Conservation (phyloP, 2,888 invertebrate genomes). For the Pristionchus maxplancki region DNA sequence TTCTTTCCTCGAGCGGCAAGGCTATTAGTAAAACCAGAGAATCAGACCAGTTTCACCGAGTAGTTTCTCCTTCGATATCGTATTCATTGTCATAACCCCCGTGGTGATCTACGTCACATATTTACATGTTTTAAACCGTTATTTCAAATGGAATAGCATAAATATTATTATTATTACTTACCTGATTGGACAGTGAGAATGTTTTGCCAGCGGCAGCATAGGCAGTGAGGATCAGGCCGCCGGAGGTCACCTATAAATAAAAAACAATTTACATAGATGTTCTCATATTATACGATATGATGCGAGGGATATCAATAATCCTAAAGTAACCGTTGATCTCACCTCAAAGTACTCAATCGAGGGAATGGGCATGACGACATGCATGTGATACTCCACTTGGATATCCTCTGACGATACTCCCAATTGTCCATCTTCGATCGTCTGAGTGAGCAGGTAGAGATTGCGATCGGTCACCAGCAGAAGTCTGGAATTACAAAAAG, state of each 20-base stretch:
- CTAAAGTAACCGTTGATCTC: no score
- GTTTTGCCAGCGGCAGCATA: slow-evolving; percentile 18
- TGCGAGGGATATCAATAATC: no score
- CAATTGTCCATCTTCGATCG: slow-evolving; percentile 2
- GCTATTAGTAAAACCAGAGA: no score
- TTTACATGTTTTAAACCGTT: no score
- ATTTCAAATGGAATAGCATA: no score
- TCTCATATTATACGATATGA: no score
- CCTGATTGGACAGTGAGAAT: not conserved
- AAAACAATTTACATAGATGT: not conserved
- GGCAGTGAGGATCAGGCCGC: slow-evolving; percentile 32
- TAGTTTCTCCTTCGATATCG: no score
- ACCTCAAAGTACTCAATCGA: slow-evolving; percentile 56
- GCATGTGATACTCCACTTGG: slow-evolving; percentile 52
- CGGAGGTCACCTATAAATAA: not conserved
- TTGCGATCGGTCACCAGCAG: slow-evolving; percentile 55
- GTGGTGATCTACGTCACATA: no score
- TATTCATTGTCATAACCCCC: no score
- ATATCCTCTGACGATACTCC: slow-evolving; percentile 36
- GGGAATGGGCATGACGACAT: slow-evolving; percentile 51
- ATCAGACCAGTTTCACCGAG: no score
- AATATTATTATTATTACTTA: not conserved
- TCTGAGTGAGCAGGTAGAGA: slow-evolving; percentile 56
- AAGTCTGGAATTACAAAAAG: slow-evolving; percentile 52
- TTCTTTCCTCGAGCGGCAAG: no score